Percentiles rank a stretch among this genome's conserved stretches.
phyloP scores from a whole-genome alignment of 2,888 invertebrate genomes.

The Nemoura dubitans region DNA sequence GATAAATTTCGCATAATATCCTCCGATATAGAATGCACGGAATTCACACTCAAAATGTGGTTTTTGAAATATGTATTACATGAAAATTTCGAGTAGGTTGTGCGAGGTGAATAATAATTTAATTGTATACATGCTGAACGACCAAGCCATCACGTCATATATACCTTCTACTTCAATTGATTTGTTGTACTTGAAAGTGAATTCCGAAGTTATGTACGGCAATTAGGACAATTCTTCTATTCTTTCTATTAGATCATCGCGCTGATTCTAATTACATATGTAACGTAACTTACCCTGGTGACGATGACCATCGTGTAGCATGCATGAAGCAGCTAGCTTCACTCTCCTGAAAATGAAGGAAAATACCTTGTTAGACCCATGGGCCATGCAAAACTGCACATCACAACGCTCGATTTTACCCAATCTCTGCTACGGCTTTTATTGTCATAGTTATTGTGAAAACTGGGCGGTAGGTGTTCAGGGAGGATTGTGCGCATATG shows the following conservation, averaged over 20 bases:
- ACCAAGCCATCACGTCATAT: too few relatives aligned
- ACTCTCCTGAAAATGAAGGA: slow-evolving; percentile 38
- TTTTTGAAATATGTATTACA: too few relatives aligned
- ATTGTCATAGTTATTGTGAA: not conserved
- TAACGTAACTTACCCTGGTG: slow-evolving; percentile 61
- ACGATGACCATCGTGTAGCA: slow-evolving; percentile 62
- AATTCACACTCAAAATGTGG: not conserved
- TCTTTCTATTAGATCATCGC: not conserved
- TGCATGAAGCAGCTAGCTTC: slow-evolving; percentile 41
- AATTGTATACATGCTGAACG: too few relatives aligned
- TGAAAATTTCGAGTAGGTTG: too few relatives aligned
- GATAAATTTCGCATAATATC: too few relatives aligned
- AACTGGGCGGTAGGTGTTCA: not conserved
- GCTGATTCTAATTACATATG: not conserved
- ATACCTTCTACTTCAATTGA: too few relatives aligned
- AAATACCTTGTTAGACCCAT: not conserved
- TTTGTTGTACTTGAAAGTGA: not conserved
- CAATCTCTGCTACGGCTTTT: not conserved
- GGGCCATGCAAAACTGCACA: too few relatives aligned
- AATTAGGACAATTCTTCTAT: not conserved
- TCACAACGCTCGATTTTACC: not conserved
- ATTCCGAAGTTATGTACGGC: not conserved
- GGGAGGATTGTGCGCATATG: not conserved
- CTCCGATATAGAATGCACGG: not conserved
- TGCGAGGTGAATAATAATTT: too few relatives aligned